phyloP scores from a whole-genome alignment of 2,888 invertebrate species.

The Clepsis dumicolana region DNA sequence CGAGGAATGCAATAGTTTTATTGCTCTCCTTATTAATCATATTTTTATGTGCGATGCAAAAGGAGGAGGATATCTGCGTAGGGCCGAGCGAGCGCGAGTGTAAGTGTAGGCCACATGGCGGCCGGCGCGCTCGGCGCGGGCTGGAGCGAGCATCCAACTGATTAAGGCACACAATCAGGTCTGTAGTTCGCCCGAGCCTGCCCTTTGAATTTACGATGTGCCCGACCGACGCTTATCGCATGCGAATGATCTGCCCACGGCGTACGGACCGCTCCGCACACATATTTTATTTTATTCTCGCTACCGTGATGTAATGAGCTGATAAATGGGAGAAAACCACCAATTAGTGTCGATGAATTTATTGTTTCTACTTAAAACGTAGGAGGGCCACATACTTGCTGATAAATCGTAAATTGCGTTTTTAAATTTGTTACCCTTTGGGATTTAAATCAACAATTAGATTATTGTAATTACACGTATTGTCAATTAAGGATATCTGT shows the following conservation, averaged over 20 bases:
- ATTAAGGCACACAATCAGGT: conserved; percentile 84
- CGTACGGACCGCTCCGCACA: conserved; percentile 79
- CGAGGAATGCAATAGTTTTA: conserved; percentile 42
- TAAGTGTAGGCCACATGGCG: conserved; percentile 31
- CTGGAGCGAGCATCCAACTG: conserved; percentile 73
- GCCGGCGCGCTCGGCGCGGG: conserved; percentile 46
- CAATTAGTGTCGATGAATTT: conserved; percentile 87
- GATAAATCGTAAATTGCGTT: conserved; percentile 78
- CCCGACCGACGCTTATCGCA: conserved; percentile 85
- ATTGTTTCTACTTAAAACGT: conserved; percentile 86
- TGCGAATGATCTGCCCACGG: conserved; percentile 85
- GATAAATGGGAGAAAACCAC: conserved; percentile 87
- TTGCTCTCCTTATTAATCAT: conserved; percentile 42
- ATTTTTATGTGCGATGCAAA: conserved; percentile 43
- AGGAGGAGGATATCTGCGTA: conserved; percentile 30
- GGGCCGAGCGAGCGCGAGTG: conserved; percentile 26
- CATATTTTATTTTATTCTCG: conserved; percentile 87
- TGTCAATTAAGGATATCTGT: conserved; percentile 61
- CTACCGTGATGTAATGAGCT: conserved; percentile 87
- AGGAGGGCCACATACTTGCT: conserved; percentile 80
- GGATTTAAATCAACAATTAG: conserved; percentile 74
- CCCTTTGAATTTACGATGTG: conserved; percentile 86
- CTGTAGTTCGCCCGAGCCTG: conserved; percentile 82
- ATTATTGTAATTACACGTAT: conserved; percentile 65
- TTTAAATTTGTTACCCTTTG: conserved; percentile 69